A percentile compares a stretch with the other conserved stretches of the same genome.
Conservation (phyloP, 2,888 invertebrate species). For the Pseudococcus longispinus region DNA sequence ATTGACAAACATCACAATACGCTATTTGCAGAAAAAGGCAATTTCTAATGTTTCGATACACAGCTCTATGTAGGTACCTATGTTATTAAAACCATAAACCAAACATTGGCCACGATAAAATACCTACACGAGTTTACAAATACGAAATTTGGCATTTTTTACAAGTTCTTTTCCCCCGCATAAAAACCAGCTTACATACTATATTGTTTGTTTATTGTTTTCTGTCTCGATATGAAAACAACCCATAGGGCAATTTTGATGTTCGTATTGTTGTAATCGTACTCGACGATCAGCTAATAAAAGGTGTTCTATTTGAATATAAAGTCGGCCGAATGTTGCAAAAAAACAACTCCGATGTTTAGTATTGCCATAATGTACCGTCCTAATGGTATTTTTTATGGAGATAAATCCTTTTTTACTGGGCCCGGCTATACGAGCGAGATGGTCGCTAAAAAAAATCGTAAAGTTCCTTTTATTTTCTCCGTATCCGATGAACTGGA, state of each 20-base stretch:
- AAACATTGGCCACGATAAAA: background rate
- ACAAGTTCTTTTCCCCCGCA: background rate
- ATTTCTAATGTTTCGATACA: background rate
- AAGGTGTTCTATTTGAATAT: constrained; percentile 18
- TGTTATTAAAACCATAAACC: background rate
- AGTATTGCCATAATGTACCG: constrained; percentile 28
- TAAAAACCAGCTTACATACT: background rate
- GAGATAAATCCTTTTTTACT: constrained; percentile 41
- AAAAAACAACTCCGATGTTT: background rate
- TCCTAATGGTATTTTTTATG: background rate
- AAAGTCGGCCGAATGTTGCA: too few species aligned
- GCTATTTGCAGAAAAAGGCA: background rate
- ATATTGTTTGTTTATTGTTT: background rate
- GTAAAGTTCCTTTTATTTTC: constrained; percentile 20
- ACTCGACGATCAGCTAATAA: constrained; percentile 34
- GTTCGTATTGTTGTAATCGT: constrained; percentile 15
- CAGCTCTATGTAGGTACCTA: background rate
- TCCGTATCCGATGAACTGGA: background rate
- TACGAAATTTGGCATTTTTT: background rate
- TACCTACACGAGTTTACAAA: background rate
- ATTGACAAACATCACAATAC: background rate
- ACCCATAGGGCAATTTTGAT: background rate
- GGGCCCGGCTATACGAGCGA: background rate
- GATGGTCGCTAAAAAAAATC: constrained; percentile 1
- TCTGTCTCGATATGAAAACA: background rate